phyloP scores from a whole-genome alignment of 2,113 vertebrate species.

The Saguinus midas region DNA sequence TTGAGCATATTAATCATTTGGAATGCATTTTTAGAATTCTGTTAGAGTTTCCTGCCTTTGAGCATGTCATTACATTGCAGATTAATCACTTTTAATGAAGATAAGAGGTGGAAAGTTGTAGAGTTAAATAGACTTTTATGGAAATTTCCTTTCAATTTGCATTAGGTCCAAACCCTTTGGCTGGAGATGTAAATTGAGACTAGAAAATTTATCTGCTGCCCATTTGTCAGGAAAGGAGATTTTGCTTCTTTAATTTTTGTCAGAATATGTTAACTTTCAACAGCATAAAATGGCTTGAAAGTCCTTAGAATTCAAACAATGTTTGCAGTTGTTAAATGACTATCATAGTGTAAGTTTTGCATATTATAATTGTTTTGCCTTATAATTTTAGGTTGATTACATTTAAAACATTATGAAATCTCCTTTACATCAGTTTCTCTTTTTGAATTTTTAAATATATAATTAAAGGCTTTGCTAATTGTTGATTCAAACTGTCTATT shows the following conservation, averaged over 20 bases:
- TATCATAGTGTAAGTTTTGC: neutral
- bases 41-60: neutral
- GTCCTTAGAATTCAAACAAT: neutral
- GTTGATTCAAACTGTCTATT: neutral
- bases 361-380: neutral
- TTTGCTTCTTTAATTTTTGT: slow-evolving; percentile 10
- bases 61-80: neutral
- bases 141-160: neutral
- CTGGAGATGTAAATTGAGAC: neutral
- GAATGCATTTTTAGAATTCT: neutral
- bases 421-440: neutral
- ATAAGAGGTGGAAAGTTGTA: neutral
- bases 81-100: neutral
- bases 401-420: neutral
- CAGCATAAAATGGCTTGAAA: neutral
- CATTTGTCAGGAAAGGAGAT: neutral
- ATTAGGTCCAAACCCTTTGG: neutral
- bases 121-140: neutral
- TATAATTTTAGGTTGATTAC: neutral
- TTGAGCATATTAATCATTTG: neutral
- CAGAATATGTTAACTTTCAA: neutral
- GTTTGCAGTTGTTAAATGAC: neutral
- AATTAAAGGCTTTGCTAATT: neutral
- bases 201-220: neutral
- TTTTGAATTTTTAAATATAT: neutral